Evolutionary conservation across 2,113 vertebrate genomes (phyloP).

Genomic region (Crotalus helleri): DNA sequence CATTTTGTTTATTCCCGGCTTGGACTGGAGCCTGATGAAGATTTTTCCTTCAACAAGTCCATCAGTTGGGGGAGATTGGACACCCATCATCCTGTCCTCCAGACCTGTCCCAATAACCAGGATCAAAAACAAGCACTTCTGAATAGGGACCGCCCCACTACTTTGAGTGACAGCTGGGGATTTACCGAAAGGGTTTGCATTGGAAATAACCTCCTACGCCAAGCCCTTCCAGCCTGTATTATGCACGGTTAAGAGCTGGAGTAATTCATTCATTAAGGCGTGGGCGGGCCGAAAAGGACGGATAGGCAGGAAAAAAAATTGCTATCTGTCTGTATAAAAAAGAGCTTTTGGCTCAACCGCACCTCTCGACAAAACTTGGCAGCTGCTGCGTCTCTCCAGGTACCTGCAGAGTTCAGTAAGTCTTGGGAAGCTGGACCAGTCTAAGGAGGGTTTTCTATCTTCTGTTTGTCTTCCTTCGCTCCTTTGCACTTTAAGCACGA

Average conservation of each 20-base stretch:
- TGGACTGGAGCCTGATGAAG: too few relatives aligned
- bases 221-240: not conserved
- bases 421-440: not conserved
- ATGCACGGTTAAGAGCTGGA: not conserved
- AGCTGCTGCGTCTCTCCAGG: not conserved
- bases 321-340: slow-evolving; percentile 2
- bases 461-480: not conserved
- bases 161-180: not conserved
- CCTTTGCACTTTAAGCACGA: not conserved
- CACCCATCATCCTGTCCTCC: not conserved
- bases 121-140: not conserved
- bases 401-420: not conserved
- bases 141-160: too few relatives aligned
- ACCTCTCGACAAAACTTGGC: not conserved
- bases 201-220: not conserved
- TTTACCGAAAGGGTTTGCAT: not conserved
- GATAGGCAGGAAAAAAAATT: not conserved
- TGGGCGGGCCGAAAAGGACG: not conserved
- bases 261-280: not conserved
- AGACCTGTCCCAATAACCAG: too few relatives aligned
- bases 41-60: too few relatives aligned
- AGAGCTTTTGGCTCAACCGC: not conserved
- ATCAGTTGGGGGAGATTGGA: not conserved
- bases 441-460: not conserved
- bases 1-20: too few relatives aligned